A percentile compares a stretch with the other conserved stretches of the same genome.
Evolutionary conservation across 2,113 vertebrate genomes (phyloP).

Genomic region (Xiphias gladius): DNA sequence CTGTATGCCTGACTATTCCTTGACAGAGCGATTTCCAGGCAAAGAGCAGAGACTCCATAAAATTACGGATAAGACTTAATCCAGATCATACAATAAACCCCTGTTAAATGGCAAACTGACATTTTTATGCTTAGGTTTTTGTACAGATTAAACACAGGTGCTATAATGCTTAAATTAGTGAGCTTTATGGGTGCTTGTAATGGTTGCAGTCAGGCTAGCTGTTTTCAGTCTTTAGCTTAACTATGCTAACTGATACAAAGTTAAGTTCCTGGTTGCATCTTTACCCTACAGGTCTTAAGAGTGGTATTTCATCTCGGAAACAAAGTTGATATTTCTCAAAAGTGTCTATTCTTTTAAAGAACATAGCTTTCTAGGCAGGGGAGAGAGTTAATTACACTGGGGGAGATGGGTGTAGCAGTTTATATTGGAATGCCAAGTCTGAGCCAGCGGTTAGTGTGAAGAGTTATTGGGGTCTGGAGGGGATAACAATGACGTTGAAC

Average conservation of each 20-base stretch:
- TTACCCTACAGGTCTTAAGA: neutral
- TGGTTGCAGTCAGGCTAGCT: neutral
- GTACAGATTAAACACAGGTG: neutral
- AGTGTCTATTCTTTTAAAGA: slow-evolving; percentile 3
- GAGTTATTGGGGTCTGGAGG: slow-evolving; percentile 15
- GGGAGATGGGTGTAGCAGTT: slow-evolving; percentile 4
- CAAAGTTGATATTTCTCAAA: neutral
- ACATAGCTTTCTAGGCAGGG: neutral
- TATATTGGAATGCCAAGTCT: neutral
- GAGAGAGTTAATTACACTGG: slow-evolving; percentile 28
- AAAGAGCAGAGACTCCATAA: neutral
- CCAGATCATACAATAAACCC: neutral
- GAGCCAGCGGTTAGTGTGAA: slow-evolving; percentile 60
- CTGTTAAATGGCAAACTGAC: neutral
- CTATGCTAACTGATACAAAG: neutral
- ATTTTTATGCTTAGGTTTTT: neutral
- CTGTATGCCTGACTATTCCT: neutral
- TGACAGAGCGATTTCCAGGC: neutral
- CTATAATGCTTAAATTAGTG: neutral
- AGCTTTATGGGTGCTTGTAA: neutral
- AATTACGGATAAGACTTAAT: neutral
- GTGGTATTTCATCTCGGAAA: neutral
- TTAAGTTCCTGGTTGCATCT: slow-evolving; percentile 16
- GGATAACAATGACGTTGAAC: slow-evolving; percentile 16
- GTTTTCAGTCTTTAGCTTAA: neutral